Evolutionary conservation across 2,113 vertebrate genomes (phyloP), one percentile per base, ranked within the genome.

Genomic region (Ammospiza caudacuta): DNA sequence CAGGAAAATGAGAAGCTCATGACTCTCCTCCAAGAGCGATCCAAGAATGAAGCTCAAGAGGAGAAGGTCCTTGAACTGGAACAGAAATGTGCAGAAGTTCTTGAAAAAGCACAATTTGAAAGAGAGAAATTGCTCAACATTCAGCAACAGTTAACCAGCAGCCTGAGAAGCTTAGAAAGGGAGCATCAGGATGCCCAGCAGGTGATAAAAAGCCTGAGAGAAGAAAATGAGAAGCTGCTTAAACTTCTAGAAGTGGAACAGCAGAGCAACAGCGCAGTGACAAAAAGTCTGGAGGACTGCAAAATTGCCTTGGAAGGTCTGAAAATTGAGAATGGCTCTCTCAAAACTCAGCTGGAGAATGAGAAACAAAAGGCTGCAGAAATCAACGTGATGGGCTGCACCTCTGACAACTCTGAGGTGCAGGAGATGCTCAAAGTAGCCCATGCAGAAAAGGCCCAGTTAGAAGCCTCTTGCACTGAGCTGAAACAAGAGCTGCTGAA

Each of bases 111-210:
- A 41, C 98, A 97, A 22, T 99, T 99, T 14, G 99, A 99, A 94
- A 97, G 99, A 44, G 99, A 99, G 95, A 99, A 99, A 85, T 97
- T 99, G 95, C 98, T 99, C 54, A 98, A 98, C 96, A 99, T 99
- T 54, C 99, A 99, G 94, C 99, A 99, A 92, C 99, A 99, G 96
- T 97, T 99, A 85, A 99, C 99, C 10, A 98, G 99, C 58, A 98
- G 99, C 93, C 94, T 99, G 6, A 95, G 99, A 58, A 98, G 98
- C 79, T 97, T 98, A 9, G 99, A 99, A 80, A 98, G 98, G 73
- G 99, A 99, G 80, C 98, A 99, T 95, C 99, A 99, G 78, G 98
- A 98, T 29, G 96, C 98, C 8, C 98, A 99, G 70, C 98, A 98
- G 16, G 95, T 97, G 78, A 97, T 98, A 22, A 93, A 95, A 84